phyloP scores from a whole-genome alignment of 2,113 vertebrate genomes.

The Oceanites oceanicus region DNA sequence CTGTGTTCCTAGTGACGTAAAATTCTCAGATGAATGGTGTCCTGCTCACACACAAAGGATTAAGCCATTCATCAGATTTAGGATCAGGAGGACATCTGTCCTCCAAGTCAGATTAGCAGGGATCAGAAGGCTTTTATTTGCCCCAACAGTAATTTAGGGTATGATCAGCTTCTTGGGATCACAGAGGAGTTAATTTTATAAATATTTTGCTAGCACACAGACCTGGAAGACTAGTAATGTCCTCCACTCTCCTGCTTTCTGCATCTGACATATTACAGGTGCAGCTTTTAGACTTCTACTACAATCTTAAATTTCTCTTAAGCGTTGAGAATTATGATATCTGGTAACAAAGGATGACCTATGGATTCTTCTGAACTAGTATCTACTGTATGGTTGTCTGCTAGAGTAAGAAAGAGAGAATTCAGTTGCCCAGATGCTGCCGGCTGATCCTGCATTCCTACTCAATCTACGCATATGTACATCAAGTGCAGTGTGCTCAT shows the following conservation, averaged over 20 bases:
- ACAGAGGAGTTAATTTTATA: constrained; percentile 30
- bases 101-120: constrained; percentile 57
- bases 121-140: constrained; percentile 51
- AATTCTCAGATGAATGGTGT: constrained; percentile 41
- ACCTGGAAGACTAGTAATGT: background rate
- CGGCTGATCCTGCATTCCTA: background rate
- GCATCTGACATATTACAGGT: background rate
- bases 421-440: background rate
- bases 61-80: constrained; percentile 46
- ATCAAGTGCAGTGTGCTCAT: background rate
- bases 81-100: constrained; percentile 53
- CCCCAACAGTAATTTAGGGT: constrained; percentile 46
- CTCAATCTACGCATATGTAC: fast-evolving
- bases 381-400: background rate
- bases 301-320: background rate
- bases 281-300: background rate
- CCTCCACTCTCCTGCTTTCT: background rate
- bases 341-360: background rate
- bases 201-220: background rate
- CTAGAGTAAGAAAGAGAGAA: background rate
- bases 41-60: constrained; percentile 39
- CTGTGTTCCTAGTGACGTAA: constrained; percentile 43
- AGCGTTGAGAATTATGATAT: background rate
- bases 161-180: constrained; percentile 51
- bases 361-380: background rate